Base-by-base conservation (phyloP, 2,888 invertebrate genomes). In the Coleophora deauratella region DNA sequence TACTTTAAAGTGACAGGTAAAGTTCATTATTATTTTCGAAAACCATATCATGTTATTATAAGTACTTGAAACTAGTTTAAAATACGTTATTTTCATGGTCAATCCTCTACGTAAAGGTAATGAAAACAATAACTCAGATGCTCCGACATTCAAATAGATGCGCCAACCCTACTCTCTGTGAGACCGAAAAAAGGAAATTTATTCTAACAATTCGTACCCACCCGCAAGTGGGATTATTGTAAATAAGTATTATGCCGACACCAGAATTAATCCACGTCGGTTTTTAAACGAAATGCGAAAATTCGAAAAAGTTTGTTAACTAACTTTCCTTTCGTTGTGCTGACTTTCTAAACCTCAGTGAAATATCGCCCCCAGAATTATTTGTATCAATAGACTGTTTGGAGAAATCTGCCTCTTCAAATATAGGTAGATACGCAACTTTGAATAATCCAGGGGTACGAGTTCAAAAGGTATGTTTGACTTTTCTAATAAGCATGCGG, bases 331-430 rank as follows among this genome's bases (percentile, higher is more conserved):
- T 54, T 46, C 50, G 30, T 47, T 46, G 55, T 59, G 67, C 59
- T 52, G 56, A 63, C 59, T 69, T 72, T 64, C 59, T 61, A 71
- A 72, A 66, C 61, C 67, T 53, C 50, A 47, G 62, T 75, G 71
- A 82, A 77, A 74, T 84, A 84, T 81, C 62, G 75, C 62, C 65
- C 62, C 46, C 64, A 66, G 62, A 73, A 80, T 80, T 75, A 79
- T 81, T 82, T 77, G 72, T 80, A 84, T 77, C 81, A 80, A 84
- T 82, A 77, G 66, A 82, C 70, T 76, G 74, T 77, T 77, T 71
- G 71, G 53, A 51, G 57, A 59, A 71, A 72, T 71, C 72, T 69
- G 55, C 72, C 61, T 72, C 53, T 66, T 52, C 74, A 82, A 82
- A 82, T 66, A 80, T 50, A 65, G 55, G 62, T 55, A 62, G 63